phyloP scores from a whole-genome alignment of 2,888 invertebrate species.

The Synanthedon andrenaeformis region DNA sequence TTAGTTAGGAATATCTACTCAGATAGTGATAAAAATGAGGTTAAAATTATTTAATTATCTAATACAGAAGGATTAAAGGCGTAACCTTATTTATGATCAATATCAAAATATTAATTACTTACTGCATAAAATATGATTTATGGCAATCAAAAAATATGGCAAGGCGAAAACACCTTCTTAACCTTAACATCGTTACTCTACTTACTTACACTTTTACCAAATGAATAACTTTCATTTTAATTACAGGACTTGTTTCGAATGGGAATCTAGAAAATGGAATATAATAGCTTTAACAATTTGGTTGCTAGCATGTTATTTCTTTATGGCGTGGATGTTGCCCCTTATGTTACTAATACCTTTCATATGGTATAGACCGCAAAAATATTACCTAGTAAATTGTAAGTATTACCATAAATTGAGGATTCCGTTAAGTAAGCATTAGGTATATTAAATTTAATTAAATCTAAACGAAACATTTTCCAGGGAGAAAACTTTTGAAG shows the following conservation, averaged over 20 bases:
- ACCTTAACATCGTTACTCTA: too few relatives aligned
- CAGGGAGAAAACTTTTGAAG: neutral
- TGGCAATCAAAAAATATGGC: too few relatives aligned
- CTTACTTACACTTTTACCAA: too few relatives aligned
- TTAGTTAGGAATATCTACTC: too few relatives aligned
- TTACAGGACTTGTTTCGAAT: slow-evolving; percentile 90
- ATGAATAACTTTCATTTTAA: slow-evolving; percentile 1
- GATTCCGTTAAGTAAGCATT: neutral
- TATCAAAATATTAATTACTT: too few relatives aligned
- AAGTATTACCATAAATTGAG: slow-evolving; percentile 14
- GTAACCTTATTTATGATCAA: too few relatives aligned
- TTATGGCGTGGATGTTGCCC: slow-evolving; percentile 94
- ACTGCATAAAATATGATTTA: too few relatives aligned
- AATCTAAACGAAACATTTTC: neutral
- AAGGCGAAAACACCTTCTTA: too few relatives aligned
- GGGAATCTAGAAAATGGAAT: slow-evolving; percentile 90
- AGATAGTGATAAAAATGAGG: too few relatives aligned
- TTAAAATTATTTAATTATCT: too few relatives aligned
- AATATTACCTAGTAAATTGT: slow-evolving; percentile 35
- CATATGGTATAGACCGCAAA: slow-evolving; percentile 53
- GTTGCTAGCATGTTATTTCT: slow-evolving; percentile 88
- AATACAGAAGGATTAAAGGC: too few relatives aligned
- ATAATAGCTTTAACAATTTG: slow-evolving; percentile 83
- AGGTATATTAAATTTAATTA: neutral
- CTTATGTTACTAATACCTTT: slow-evolving; percentile 85